Conservation (phyloP, 2,888 invertebrate genomes). For the Bombylius major region DNA sequence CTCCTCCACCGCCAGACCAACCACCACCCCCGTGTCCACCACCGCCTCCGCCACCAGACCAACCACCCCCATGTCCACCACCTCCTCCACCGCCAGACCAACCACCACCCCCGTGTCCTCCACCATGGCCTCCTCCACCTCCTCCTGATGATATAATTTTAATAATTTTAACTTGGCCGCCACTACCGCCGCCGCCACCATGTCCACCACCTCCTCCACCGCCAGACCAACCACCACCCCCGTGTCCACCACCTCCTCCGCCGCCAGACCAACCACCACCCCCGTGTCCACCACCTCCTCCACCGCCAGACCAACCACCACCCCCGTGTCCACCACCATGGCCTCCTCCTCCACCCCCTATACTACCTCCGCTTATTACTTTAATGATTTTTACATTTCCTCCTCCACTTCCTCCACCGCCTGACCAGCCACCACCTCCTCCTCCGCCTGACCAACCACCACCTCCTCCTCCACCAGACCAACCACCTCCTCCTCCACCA, state of each 20-base stretch:
- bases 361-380: not conserved
- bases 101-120: not conserved
- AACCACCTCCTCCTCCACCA: not conserved
- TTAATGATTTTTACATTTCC: slow-evolving; percentile 4
- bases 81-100: not conserved
- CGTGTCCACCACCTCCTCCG: not conserved
- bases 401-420: slow-evolving; percentile 1
- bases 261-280: slow-evolving; percentile 1
- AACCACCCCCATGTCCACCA: not conserved
- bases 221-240: not conserved
- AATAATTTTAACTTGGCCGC: not conserved
- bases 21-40: not conserved
- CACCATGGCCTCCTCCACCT: not conserved
- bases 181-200: not conserved
- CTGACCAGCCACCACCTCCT: not conserved
- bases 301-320: not conserved
- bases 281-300: not conserved
- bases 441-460: not conserved
- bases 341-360: not conserved
- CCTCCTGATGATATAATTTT: not conserved
- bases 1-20: not conserved
- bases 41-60: slow-evolving; percentile 3
- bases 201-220: not conserved
- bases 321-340: slow-evolving; percentile 1
- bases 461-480: not conserved